Evolutionary conservation across 2,888 invertebrate species (phyloP), one percentile per base, ranked within the genome.

Genomic region (Shargacucullia verbasci): DNA sequence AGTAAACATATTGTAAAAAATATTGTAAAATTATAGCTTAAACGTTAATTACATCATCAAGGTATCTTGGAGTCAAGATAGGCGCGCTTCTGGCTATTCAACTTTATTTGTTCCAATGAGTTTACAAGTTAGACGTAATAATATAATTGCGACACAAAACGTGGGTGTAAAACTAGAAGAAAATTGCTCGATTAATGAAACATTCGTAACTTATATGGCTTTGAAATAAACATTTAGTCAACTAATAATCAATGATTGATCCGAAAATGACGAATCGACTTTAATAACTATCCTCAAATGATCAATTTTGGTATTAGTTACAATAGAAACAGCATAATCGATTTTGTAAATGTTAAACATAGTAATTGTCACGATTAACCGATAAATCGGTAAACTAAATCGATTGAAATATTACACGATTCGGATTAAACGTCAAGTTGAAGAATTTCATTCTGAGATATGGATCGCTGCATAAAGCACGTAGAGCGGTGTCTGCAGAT

Each of bases 401-500:
- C 59, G 50, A 69, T 63, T 58, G 53, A 58, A 59, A 69, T 69
- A 54, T 60, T 53, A 61, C 41, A 55, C 38, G 33, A 47, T 43
- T 40, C 58, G 59, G 46, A 65, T 69, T 69, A 61, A 62, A 67
- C 49, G 61, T 63, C 69, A 73, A 56, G 33, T 69, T 63, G 37
- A 63, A 72, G 73, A 70, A 75, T 75, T 69, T 69, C 45, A 64
- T 64, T 55, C 54, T 73, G 66, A 75, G 76, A 76, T 76, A 69
- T 47, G 44, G 41, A 73, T 80, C 75, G 59, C 38, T 58, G 68
- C 63, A 61, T 78, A 76, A 78, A 73, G 70, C 79, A 74, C 71
- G 76, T 72, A 68, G 73, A 66, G 50, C 40, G 50, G 73, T 79
- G 79, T 64, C 71, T 70, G 66, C 70, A 73, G 76, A 80, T 80